Evolutionary conservation across 2,797 vertebrate species (phyloP).

Genomic region (Melanogrammus aeglefinus): DNA sequence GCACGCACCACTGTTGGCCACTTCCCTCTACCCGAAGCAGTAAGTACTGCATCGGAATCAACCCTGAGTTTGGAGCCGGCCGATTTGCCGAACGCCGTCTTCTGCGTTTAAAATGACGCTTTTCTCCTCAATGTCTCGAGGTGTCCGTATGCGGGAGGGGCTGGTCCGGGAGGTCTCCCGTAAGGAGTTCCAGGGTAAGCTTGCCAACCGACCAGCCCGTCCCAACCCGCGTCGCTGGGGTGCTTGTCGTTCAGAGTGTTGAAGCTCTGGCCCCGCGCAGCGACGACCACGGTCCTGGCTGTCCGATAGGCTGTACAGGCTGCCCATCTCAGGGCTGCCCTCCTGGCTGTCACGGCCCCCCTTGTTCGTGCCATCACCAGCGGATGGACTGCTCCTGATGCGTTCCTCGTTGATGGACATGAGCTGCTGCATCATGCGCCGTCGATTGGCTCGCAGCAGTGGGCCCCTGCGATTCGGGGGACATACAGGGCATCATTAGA

Average conservation of each 20-base stretch:
- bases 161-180: slow-evolving; percentile 84
- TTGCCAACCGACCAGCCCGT: slow-evolving; percentile 90
- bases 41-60: slow-evolving; percentile 92
- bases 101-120: slow-evolving; percentile 73
- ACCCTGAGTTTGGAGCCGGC: slow-evolving; percentile 75
- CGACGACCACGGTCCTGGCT: slow-evolving; percentile 83
- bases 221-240: slow-evolving; percentile 86
- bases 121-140: slow-evolving; percentile 72
- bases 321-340: slow-evolving; percentile 89
- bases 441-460: slow-evolving; percentile 89
- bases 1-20: neutral
- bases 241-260: slow-evolving; percentile 84
- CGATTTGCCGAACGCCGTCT: slow-evolving; percentile 68
- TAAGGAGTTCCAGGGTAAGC: slow-evolving; percentile 94
- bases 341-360: slow-evolving; percentile 81
- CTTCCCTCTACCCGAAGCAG: slow-evolving; percentile 84
- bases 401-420: slow-evolving; percentile 94
- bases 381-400: slow-evolving; percentile 95
- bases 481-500: neutral
- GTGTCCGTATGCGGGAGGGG: slow-evolving; percentile 76
- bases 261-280: slow-evolving; percentile 81
- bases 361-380: slow-evolving; percentile 93
- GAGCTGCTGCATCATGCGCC: slow-evolving; percentile 93
- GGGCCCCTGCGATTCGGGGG: slow-evolving; percentile 72
- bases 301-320: slow-evolving; percentile 89